Base-by-base conservation (phyloP, 2,888 invertebrate species). In the Drosophila flavopinicola region DNA sequence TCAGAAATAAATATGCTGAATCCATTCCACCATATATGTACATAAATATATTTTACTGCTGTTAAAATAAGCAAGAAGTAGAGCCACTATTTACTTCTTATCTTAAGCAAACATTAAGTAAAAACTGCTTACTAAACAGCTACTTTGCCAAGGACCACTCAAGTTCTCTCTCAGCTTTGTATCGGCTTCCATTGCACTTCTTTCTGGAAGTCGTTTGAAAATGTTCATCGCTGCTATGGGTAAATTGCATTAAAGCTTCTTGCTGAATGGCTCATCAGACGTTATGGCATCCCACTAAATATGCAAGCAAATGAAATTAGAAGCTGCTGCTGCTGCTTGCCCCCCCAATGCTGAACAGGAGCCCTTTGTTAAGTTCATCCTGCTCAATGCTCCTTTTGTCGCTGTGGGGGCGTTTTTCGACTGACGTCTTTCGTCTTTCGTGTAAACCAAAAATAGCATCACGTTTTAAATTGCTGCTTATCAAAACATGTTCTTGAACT, bases 401-500 rank as follows among this genome's bases (percentile, higher is more conserved):
- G 52, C 30, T 38, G 10, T 1, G 32, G 49, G 35, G 42, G 47
- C 49, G 30, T 30, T 9, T 56, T 44, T 33, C 29, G 23, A 7
- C 23, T 7, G 10, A 2, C 54, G 20, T 20, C 27, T 59, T 45
- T 37, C 48, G 37, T 39, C 33, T 49, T 32, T 45, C 52, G 65
- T 52, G 69, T 76, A 64, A 78, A 78, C 78, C 85, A 85, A 87
- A 85, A 88, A 86, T 88, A 83, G 77, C 82, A 82, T 80, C 86
- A 86, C 88, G 88, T 86, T 87, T 87, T 79, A 87, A 85, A 86
- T 86, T 87, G 87, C 85, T 88, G 78, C 86, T 86, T 86, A 88
- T 86, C 88, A 87, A 87, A 88, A 87, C 78, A 87, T 83, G 79
- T 80, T 73, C 78, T 71, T 77, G 71, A 85, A 78, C 87, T 82